Base-by-base conservation (phyloP, 2,888 invertebrate species). In the Euplexia lucipara region DNA sequence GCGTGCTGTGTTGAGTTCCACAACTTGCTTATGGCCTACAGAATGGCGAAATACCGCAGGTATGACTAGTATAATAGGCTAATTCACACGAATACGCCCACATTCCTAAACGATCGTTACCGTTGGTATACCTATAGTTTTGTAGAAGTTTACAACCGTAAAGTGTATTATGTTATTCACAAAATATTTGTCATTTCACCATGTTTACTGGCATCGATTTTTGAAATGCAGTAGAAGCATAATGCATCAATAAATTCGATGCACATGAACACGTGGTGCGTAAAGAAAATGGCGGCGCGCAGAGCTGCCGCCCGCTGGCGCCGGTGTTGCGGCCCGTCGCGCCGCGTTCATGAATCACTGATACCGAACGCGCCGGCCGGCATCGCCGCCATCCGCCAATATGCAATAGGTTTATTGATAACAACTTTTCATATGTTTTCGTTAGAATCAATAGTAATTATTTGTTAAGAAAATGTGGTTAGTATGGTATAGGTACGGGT, bases 271-370 rank as follows among this genome's bases (percentile, higher is more conserved):
- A 94, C 94, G 93, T 94, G 94, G 92, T 92, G 86, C 78, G 86
- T 89, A 85, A 91, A 90, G 88, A 94, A 94, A 90, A 94, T 94
- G 94, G 94, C 94, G 93, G 91, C 92, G 64, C 56, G 90, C 93
- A 91, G 90, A 90, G 63, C 58, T 72, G 71, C 71, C 65, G 75
- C 58, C 51, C 56, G 74, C 70, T n/a, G n/a, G n/a, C n/a, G n/a
- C n/a, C 69, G 72, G 75, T 65, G 61, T 52, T 34, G 66, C 52
- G 63, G 61, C 44, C 53, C 59, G 69, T 44, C 57, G 70, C 59
- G 62, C 53, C 63, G 63, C 53, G 64, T 26, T 54, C 74, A 79
- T 86, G 86, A 86, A 83, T 86, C 86, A 86, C 76, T 76, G 78
- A 68, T 70, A 71, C 61, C 47, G 58, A 63, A 62, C 57, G 59